A percentile compares a stretch with the other conserved stretches of the same genome.
These are phyloP conservation scores for Horisme vitalbata DNA, from an alignment of 2,888 invertebrate species.

Conservation along the genomic window DNA sequence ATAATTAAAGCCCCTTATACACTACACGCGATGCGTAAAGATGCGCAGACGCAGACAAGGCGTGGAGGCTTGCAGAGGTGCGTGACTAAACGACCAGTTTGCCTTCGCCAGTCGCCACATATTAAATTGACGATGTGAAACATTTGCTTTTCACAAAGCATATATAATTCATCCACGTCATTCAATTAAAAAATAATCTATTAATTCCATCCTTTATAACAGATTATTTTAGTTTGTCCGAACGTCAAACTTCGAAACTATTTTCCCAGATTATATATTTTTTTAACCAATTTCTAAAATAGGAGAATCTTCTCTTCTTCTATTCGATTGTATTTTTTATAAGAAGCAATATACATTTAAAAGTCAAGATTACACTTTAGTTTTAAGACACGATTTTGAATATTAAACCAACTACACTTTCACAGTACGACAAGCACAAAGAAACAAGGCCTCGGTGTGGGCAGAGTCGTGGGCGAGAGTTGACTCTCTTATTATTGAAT, in stretches of 20 bases:
- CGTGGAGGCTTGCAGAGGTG: slow-evolving; percentile 23
- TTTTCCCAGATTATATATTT: too few relatives aligned
- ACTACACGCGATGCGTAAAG: slow-evolving; percentile 22
- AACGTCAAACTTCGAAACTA: too few relatives aligned
- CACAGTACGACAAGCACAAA: slow-evolving; percentile 4
- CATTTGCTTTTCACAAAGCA: slow-evolving; percentile 16
- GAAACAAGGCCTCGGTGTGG: slow-evolving; percentile 19
- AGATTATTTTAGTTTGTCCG: too few relatives aligned
- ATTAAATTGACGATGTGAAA: slow-evolving; percentile 8
- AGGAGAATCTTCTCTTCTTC: too few relatives aligned
- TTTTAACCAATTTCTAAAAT: too few relatives aligned
- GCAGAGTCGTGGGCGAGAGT: slow-evolving; percentile 24
- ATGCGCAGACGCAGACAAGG: slow-evolving; percentile 26
- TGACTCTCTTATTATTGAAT: slow-evolving; percentile 17
- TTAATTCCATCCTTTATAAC: too few relatives aligned
- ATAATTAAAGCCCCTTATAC: slow-evolving; percentile 10
- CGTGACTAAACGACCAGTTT: slow-evolving; percentile 21
- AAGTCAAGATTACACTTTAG: too few relatives aligned
- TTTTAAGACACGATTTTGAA: too few relatives aligned
- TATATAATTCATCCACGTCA: too few relatives aligned
- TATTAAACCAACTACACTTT: background rate
- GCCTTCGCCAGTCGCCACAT: slow-evolving; percentile 4
- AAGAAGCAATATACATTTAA: too few relatives aligned
- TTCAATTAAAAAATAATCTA: too few relatives aligned
- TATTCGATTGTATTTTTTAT: too few relatives aligned